These are phyloP conservation scores for Gymnocephalus cernua DNA, from an alignment of 2,113 vertebrate genomes.

Conservation along the genomic window DNA sequence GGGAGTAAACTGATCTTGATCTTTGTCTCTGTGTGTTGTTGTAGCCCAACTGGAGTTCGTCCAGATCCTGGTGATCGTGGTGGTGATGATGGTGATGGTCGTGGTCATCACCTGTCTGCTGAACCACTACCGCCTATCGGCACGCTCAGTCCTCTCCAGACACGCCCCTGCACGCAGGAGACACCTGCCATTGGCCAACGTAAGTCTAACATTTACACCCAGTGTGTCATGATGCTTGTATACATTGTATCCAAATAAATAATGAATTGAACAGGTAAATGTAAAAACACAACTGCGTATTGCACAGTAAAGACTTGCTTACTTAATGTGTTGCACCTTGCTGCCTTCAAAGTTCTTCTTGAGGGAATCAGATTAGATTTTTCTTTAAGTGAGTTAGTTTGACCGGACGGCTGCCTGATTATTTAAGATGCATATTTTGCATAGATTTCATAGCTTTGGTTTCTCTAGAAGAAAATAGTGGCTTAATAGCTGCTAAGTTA, in stretches of 20 bases:
- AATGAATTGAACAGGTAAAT: not conserved
- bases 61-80: slow-evolving; percentile 96
- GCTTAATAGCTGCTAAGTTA: not conserved
- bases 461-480: too few relatives aligned
- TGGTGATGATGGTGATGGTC: slow-evolving; percentile 99
- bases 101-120: slow-evolving; percentile 96
- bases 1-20: not conserved
- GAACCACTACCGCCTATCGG: slow-evolving; percentile 96
- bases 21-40: not conserved
- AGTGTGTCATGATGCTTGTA: not conserved
- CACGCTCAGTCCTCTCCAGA: slow-evolving; percentile 91
- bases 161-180: slow-evolving; percentile 88
- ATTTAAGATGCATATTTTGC: not conserved
- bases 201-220: slow-evolving; percentile 78
- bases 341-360: not conserved
- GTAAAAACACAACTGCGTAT: not conserved
- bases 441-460: not conserved
- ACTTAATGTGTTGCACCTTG: not conserved
- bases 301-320: not conserved
- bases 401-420: not conserved
- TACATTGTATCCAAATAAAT: not conserved
- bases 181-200: slow-evolving; percentile 90
- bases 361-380: not conserved
- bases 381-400: not conserved
- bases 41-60: slow-evolving; percentile 97